Evolutionary conservation across 2,113 vertebrate species (phyloP).

Genomic region (Galbula dea): DNA sequence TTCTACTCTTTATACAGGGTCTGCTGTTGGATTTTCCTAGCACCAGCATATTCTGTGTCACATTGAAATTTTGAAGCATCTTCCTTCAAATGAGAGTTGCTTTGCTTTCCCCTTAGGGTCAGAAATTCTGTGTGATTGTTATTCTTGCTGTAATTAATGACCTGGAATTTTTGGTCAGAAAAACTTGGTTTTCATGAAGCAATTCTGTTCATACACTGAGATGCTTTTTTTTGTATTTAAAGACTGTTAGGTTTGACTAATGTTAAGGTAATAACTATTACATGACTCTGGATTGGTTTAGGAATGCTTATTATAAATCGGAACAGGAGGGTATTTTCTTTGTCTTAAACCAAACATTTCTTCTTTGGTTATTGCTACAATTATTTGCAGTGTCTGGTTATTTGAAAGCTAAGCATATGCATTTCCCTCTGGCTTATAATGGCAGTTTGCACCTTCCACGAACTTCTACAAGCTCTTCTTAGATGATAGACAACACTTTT

Average conservation of each 20-base stretch:
- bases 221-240: not conserved
- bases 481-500: not conserved
- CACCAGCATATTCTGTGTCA: not conserved
- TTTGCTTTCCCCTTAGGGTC: not conserved
- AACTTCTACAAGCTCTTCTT: not conserved
- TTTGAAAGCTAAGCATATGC: not conserved
- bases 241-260: not conserved
- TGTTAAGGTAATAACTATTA: not conserved
- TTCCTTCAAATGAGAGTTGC: not conserved
- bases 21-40: not conserved
- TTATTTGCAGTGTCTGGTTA: not conserved
- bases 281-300: not conserved
- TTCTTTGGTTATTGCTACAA: not conserved
- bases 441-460: not conserved
- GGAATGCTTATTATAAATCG: not conserved
- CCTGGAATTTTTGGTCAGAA: not conserved
- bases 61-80: not conserved
- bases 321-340: not conserved
- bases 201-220: not conserved
- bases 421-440: not conserved
- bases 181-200: not conserved
- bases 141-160: not conserved
- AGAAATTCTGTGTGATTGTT: not conserved
- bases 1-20: not conserved
- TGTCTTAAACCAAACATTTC: not conserved